Base-by-base conservation (phyloP, 2,113 vertebrate genomes). In the Pomatostomus ruficeps region DNA sequence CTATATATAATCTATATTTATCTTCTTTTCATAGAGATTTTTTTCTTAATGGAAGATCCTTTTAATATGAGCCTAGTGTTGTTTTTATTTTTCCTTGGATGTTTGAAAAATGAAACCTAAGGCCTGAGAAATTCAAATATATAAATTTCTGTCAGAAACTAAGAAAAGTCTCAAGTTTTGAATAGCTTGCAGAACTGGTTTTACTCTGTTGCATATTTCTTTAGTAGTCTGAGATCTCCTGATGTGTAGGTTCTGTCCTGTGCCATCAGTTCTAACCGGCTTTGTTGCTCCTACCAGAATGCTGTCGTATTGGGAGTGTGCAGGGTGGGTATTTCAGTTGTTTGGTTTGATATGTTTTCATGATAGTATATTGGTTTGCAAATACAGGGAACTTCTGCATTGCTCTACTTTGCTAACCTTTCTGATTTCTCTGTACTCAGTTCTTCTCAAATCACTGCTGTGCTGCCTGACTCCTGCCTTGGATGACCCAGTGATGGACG, bases 371-470 rank as follows among this genome's bases (percentile, higher is more conserved):
- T 75, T 57, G 76, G 6, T 55, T 84, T 95, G 65, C 28, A 91
- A 45, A 63, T 55, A 36, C 0, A 62, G 28, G 29, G 17, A 71
- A 51, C 31, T 74, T 43, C 17, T 52, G 33, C 81, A 28, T 73
- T 71, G 43, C 40, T 94, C 15, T 23, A 7, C 67, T 87, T 84
- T 87, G 54, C 70, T 91, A 91, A 93, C 72, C 23, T 90, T 85
- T 92, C 70, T 85, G 40, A 55, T 95, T 89, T 77, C 66, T 96
- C 48, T 85, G 35, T 87, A 78, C 77, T 92, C 68, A 77, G 83
- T 88, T 94, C 73, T 88, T 75, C 91, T 88, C 65, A 84, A 67
- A 59, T 46, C 40, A 38, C 21, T 72, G 12, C 54, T 81, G n/a
- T 92, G 65, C 83, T 89, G 52, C 70, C 42, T 81, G 89, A 36